Base-by-base conservation (phyloP, 92 coral and sea anemone species). In the Palythoa heliodiscus region DNA sequence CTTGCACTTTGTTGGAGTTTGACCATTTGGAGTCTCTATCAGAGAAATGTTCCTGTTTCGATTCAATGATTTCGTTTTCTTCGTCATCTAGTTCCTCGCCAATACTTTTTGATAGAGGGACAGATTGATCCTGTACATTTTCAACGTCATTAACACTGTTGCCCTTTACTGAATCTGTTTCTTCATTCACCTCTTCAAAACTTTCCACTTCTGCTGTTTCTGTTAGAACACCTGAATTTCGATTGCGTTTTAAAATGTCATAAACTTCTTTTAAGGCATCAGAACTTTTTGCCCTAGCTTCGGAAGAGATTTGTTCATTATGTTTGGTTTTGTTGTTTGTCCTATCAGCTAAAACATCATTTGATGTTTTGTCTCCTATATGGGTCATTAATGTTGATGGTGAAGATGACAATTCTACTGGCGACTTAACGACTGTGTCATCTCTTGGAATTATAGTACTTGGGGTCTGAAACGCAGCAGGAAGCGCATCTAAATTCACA, bases 181-280 rank as follows among this genome's bases (percentile, higher is more conserved):
- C 63, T 11, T 80, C 84, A 64, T 66, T 69, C 57, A 11, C 25
- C 7, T 67, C 74, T n/a, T 5, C 25, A 64, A 20, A 20, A 3
- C 23, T 22, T 64, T 48, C 84, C 11, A 10, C 43, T 7, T 60
- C 61, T 3, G 66, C 11, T 29, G 24, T 20, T 19, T 19, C 35
- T 35, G 40, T 20, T 1, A 43, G 47, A 14, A 12, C 84, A 80
- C 37, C 73, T 22, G 72, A 25, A 12, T 74, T 80, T 80, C 84
- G 84, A 86, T 90, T 94, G 40, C 82, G 91, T 48, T 85, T 75
- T 17, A 92, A 88, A 79, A 90, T 92, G 67, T 88, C 90, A 79
- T 7, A 90, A 47, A 93, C 81, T 82, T 92, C 82, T 69, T 86
- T 82, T 19, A 79, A 71, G 12, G 98, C 92, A 43, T 80, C 54